These are phyloP conservation scores for Tylochromis polylepis DNA, from an alignment of 2,113 vertebrate genomes.

Conservation along the genomic window DNA sequence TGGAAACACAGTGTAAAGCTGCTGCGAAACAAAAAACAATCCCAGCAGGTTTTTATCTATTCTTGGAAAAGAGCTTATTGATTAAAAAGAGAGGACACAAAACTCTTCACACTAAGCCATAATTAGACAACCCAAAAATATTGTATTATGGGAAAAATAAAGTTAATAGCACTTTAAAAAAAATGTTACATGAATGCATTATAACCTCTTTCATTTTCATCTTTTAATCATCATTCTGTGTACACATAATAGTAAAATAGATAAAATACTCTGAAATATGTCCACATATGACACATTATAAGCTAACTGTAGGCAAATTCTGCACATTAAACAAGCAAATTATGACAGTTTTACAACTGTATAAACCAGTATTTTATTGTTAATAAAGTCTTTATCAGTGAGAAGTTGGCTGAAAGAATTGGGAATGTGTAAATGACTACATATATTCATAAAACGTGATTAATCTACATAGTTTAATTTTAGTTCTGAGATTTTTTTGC, in stretches of 20 bases:
- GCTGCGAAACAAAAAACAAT: background rate
- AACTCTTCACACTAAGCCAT: background rate
- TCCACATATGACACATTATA: background rate
- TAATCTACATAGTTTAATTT: background rate
- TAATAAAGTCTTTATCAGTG: too few species aligned
- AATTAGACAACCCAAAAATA: background rate
- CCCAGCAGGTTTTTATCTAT: background rate
- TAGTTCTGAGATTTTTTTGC: background rate
- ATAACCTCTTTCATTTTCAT: background rate
- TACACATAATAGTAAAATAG: background rate
- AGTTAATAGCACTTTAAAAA: background rate
- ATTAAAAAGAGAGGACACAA: background rate
- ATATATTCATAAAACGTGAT: background rate
- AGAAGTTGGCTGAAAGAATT: background rate
- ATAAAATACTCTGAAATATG: background rate
- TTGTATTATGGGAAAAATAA: background rate
- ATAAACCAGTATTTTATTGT: background rate
- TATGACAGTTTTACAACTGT: background rate
- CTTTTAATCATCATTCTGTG: background rate
- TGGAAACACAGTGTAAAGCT: background rate
- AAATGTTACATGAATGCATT: background rate
- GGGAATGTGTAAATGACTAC: background rate
- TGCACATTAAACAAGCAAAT: background rate
- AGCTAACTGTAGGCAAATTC: background rate
- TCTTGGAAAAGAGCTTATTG: background rate